A percentile compares a stretch with the other conserved stretches of the same genome.
Conservation (phyloP, 2,888 invertebrate genomes). For the Thera britannica region DNA sequence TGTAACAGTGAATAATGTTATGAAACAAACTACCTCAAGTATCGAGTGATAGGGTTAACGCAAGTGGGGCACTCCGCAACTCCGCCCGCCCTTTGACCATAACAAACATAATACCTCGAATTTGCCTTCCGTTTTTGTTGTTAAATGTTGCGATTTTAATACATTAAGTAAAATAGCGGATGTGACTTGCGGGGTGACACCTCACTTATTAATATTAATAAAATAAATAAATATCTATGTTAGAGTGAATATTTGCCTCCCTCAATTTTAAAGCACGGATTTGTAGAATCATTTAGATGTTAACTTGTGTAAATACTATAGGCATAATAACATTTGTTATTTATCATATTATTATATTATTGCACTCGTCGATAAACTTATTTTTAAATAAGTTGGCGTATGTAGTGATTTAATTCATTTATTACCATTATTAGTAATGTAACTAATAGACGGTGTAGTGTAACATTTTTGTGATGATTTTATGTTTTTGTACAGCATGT, state of each 20-base stretch:
- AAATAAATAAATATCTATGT: constrained; percentile 56
- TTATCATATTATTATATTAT: constrained; percentile 77
- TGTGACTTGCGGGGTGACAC: constrained; percentile 31
- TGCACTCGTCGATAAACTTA: constrained; percentile 77
- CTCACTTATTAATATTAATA: constrained; percentile 43
- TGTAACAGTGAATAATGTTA: constrained; percentile 67
- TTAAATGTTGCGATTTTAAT: constrained; percentile 45
- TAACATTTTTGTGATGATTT: constrained; percentile 77
- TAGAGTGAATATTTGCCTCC: constrained; percentile 70
- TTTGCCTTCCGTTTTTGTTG: constrained; percentile 67
- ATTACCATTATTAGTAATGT: constrained; percentile 64
- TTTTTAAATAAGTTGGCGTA: constrained; percentile 75
- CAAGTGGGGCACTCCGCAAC: constrained; percentile 56
- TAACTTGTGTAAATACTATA: constrained; percentile 77
- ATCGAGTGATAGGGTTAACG: constrained; percentile 72
- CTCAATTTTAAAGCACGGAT: constrained; percentile 73
- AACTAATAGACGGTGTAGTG: constrained; percentile 51
- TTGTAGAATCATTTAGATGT: constrained; percentile 73
- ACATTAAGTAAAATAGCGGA: constrained; percentile 34
- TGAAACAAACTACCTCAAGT: constrained; percentile 82
- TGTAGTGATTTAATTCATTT: constrained; percentile 72
- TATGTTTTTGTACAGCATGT: constrained; percentile 73
- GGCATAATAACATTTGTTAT: constrained; percentile 77
- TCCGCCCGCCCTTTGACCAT: constrained; percentile 38
- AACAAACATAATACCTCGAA: constrained; percentile 56